Evolutionary conservation across 2,888 invertebrate genomes (phyloP).

Genomic region (Syritta pipiens): DNA sequence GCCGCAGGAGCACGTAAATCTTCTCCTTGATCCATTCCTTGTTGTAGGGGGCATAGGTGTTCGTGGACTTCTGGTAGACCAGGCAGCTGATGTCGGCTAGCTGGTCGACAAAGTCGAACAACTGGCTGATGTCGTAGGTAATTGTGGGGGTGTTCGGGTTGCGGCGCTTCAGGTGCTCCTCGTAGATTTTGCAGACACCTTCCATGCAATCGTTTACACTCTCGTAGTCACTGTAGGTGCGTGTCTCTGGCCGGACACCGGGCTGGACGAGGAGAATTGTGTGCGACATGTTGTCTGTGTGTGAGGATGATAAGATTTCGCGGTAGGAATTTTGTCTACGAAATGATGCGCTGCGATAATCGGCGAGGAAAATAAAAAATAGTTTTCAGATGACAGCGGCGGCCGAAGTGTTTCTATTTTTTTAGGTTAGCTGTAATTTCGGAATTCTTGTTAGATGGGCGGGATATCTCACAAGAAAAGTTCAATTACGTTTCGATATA

Average conservation of each 20-base stretch:
- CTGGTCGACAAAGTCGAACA: conserved; percentile 99
- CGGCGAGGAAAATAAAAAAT: conserved; percentile 18
- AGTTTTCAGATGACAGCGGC: conserved; percentile 33
- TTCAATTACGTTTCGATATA: too few relatives aligned
- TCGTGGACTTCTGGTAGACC: conserved; percentile 96
- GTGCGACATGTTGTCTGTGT: conserved; percentile 90
- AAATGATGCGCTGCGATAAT: background rate
- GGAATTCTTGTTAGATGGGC: background rate
- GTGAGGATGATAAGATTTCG: too few relatives aligned
- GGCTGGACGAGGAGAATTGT: conserved; percentile 98
- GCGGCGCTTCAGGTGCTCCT: conserved; percentile 96
- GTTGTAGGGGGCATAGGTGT: conserved; percentile 98
- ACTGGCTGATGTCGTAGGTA: conserved; percentile 98
- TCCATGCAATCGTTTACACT: conserved; percentile 99
- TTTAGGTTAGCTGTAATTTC: conserved; percentile 42
- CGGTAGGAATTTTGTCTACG: background rate
- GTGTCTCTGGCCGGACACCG: conserved; percentile 93
- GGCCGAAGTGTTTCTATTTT: background rate
- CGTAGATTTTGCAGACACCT: conserved; percentile 99
- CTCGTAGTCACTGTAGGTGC: conserved; percentile 99
- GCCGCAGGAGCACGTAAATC: conserved; percentile 95
- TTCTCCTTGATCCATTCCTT: conserved; percentile 99
- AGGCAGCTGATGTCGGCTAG: conserved; percentile 96
- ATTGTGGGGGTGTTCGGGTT: conserved; percentile 98
- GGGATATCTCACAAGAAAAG: background rate